Evolutionary conservation across 2,888 invertebrate species (phyloP).

Genomic region (Nephrocerus scutellatus): DNA sequence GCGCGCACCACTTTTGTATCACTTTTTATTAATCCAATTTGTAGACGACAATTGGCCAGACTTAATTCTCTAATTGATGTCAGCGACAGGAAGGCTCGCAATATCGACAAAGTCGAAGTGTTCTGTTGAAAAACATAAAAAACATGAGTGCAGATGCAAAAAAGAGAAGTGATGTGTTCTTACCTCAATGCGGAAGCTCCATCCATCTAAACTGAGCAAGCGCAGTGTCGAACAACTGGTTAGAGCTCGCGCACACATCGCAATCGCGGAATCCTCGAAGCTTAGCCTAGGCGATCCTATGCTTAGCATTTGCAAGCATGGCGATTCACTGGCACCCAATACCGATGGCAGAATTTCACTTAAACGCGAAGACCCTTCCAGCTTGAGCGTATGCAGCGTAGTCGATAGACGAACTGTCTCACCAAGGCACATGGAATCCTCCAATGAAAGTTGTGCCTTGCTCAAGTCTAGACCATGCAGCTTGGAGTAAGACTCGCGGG

Average conservation of each 20-base stretch:
- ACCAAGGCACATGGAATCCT: constrained; percentile 53
- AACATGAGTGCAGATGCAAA: neutral
- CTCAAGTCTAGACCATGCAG: constrained; percentile 52
- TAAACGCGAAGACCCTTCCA: constrained; percentile 52
- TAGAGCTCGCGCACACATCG: constrained; percentile 33
- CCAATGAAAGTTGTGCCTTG: constrained; percentile 51
- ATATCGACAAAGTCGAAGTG: constrained; percentile 45
- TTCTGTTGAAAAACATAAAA: constrained; percentile 21
- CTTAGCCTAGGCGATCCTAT: constrained; percentile 51
- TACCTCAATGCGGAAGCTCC: constrained; percentile 54
- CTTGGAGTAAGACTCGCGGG: constrained; percentile 50
- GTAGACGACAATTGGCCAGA: constrained; percentile 50
- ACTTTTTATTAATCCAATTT: constrained; percentile 41
- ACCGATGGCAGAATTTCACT: constrained; percentile 53
- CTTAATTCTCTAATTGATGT: constrained; percentile 51
- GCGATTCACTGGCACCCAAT: constrained; percentile 51
- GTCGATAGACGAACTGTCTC: constrained; percentile 51
- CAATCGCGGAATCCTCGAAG: constrained; percentile 48
- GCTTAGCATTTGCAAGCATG: constrained; percentile 51
- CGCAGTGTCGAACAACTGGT: constrained; percentile 49
- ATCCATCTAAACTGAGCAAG: constrained; percentile 52
- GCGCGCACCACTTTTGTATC: constrained; percentile 25
- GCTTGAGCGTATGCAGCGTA: constrained; percentile 51
- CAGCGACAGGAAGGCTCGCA: constrained; percentile 49
- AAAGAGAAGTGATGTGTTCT: constrained; percentile 16